These are phyloP conservation scores for Melanotaenia duboulayi DNA, from an alignment of 2,113 vertebrate genomes.

Conservation along the genomic window DNA sequence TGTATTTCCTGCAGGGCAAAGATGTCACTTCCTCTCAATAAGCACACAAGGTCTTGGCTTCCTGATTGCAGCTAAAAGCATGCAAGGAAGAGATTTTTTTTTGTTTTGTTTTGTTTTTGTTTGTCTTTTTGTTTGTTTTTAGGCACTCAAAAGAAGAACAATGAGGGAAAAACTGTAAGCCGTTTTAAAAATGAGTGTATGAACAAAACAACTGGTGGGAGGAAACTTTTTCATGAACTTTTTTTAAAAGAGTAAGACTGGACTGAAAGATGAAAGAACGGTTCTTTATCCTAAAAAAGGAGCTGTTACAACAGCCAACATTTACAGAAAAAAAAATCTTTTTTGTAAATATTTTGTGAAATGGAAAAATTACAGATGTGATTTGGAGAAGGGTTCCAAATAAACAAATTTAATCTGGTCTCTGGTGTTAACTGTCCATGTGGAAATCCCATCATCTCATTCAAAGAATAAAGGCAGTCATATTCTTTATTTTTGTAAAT, in stretches of 20 bases:
- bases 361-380: slow-evolving; percentile 79
- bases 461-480: slow-evolving; percentile 1
- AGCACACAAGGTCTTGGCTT: slow-evolving; percentile 83
- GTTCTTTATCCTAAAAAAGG: slow-evolving; percentile 66
- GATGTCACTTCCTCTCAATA: slow-evolving; percentile 84
- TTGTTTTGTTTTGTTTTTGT: slow-evolving; percentile 71
- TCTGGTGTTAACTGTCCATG: slow-evolving; percentile 48
- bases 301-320: slow-evolving; percentile 61
- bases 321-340: slow-evolving; percentile 65
- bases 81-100: slow-evolving; percentile 78
- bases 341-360: slow-evolving; percentile 90
- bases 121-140: slow-evolving; percentile 68
- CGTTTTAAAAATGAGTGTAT: slow-evolving; percentile 73
- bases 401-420: slow-evolving; percentile 81
- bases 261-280: slow-evolving; percentile 68
- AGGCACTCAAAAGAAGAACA: slow-evolving; percentile 78
- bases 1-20: slow-evolving; percentile 83
- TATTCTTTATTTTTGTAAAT: slow-evolving; percentile 33
- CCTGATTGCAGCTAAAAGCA: slow-evolving; percentile 84
- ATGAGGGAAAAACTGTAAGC: slow-evolving; percentile 61
- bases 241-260: slow-evolving; percentile 75
- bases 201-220: slow-evolving; percentile 43
- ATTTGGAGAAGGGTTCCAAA: slow-evolving; percentile 84
- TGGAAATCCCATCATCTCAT: slow-evolving; percentile 18
- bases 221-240: slow-evolving; percentile 74